Percentiles rank a stretch among this genome's conserved stretches.
Conservation (phyloP, 2,797 vertebrate species). For the Chelonia mydas region DNA sequence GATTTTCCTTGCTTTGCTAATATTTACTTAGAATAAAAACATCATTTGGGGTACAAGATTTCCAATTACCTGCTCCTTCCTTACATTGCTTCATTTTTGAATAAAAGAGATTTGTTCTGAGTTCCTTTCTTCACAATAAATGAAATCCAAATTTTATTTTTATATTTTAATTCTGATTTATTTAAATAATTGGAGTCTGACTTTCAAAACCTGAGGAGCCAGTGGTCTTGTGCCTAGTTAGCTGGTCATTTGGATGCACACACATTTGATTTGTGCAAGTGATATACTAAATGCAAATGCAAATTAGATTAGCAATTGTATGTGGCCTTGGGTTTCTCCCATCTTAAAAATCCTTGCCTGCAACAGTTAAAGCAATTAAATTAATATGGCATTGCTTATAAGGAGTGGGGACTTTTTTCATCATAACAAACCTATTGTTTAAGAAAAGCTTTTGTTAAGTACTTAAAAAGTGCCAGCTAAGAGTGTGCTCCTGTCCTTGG, state of each 20-base stretch:
- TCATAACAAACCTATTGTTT: conserved; percentile 56
- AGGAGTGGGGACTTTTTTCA: conserved; percentile 16
- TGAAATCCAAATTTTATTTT: neutral
- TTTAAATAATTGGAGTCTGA: conserved; percentile 10
- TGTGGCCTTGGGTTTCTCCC: neutral
- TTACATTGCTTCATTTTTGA: conserved; percentile 14
- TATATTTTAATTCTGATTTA: conserved; percentile 5
- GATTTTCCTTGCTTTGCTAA: conserved; percentile 26
- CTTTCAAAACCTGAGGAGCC: neutral
- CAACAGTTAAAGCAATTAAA: conserved; percentile 18
- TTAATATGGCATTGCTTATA: neutral
- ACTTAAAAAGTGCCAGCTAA: conserved; percentile 38
- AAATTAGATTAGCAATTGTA: conserved; percentile 6
- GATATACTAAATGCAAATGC: neutral
- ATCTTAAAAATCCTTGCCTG: neutral
- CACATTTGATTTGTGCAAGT: neutral
- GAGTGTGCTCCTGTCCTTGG: conserved; percentile 62
- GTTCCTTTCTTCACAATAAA: neutral
- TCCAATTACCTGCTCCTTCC: neutral
- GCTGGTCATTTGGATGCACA: neutral
- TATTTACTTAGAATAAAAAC: conserved; percentile 24
- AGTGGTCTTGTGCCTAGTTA: neutral
- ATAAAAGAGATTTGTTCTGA: neutral
- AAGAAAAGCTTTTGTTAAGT: conserved; percentile 66
- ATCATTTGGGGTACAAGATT: neutral